These are phyloP conservation scores for Bovichtus variegatus DNA, from an alignment of 2,797 vertebrate genomes.

Conservation along the genomic window DNA sequence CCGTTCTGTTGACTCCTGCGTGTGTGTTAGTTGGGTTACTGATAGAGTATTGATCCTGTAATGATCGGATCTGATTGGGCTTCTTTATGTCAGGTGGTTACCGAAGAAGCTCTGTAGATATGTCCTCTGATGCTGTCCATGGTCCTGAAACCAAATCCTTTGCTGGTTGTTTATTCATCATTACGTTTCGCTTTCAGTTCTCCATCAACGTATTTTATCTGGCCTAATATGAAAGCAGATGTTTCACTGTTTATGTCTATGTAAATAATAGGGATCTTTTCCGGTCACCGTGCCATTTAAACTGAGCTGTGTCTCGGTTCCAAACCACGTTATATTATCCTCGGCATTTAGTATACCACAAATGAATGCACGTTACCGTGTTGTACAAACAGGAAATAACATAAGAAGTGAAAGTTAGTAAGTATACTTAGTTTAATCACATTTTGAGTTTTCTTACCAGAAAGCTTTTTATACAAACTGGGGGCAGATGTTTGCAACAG, in stretches of 20 bases:
- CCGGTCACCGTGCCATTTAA: background rate
- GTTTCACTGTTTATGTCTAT: background rate
- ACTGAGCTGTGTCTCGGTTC: background rate
- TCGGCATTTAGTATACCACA: background rate
- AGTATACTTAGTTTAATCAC: background rate
- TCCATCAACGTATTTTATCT: background rate
- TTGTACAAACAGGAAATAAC: no score
- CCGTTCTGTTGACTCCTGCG: background rate
- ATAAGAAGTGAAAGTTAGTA: background rate
- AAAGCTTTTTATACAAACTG: background rate
- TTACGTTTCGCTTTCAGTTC: background rate
- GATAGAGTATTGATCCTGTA: background rate
- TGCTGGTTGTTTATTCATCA: constrained; percentile 11
- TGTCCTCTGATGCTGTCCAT: constrained; percentile 72
- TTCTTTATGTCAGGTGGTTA: background rate
- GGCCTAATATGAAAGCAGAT: background rate
- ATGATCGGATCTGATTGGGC: constrained; percentile 5
- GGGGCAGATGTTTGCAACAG: background rate
- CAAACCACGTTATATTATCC: background rate
- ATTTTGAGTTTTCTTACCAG: no score
- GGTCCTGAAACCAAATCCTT: constrained; percentile 73
- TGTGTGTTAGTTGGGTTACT: constrained; percentile 8
- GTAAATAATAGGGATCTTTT: background rate
- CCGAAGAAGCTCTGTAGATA: constrained; percentile 13
- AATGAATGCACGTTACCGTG: no score